phyloP scores from a whole-genome alignment of 2,113 vertebrate species.

The Eretmochelys imbricata region DNA sequence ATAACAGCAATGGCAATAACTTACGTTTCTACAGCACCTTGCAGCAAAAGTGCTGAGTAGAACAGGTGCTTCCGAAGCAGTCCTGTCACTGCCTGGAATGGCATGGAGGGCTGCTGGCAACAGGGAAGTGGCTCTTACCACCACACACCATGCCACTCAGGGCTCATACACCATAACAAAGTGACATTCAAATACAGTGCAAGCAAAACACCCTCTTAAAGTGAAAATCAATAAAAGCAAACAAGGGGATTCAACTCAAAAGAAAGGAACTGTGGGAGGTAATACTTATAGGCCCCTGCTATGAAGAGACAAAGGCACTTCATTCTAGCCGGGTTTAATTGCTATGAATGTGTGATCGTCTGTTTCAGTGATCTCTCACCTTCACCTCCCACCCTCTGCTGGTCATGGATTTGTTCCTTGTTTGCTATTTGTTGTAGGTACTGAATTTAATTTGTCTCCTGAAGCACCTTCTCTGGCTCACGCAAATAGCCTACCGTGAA shows the following conservation, averaged over 20 bases:
- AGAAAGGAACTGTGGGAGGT: background rate
- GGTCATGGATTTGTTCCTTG: background rate
- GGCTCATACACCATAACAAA: background rate
- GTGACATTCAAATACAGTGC: background rate
- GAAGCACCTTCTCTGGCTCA: rapidly evolving
- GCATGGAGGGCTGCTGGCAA: background rate
- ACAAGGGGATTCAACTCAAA: background rate
- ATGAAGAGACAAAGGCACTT: background rate
- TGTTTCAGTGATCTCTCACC: background rate
- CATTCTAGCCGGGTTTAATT: background rate
- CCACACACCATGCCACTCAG: rapidly evolving
- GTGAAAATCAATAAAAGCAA: background rate
- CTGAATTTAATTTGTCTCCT: background rate
- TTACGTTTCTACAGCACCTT: constrained; percentile 33
- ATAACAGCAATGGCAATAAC: background rate
- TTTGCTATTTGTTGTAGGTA: background rate
- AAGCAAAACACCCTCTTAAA: background rate
- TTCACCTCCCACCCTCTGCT: background rate
- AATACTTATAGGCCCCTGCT: background rate
- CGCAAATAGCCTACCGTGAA: background rate
- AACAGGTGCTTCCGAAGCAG: constrained; percentile 45
- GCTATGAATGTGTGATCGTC: background rate
- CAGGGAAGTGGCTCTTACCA: background rate
- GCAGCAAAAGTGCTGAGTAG: rapidly evolving
- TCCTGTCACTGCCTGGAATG: rapidly evolving